Base-by-base conservation (phyloP, 2,113 vertebrate genomes). In the Hypanus sabinus region DNA sequence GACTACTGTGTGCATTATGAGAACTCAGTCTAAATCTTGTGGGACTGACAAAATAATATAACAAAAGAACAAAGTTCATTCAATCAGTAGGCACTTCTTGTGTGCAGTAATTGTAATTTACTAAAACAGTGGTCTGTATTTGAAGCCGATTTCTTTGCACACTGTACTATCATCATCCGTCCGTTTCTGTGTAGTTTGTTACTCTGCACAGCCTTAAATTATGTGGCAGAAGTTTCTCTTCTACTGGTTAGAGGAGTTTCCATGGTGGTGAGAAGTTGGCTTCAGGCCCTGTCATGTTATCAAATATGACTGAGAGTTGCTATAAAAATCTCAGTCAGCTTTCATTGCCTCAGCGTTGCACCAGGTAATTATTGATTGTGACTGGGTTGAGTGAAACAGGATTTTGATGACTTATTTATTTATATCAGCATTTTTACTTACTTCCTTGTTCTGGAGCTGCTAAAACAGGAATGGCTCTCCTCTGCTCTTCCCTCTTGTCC, bases 381-480 rank as follows among this genome's bases (percentile, higher is more conserved):
- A 18, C 70, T 73, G 70, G 14, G 70, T 73, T 73, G 70, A 24
- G 11, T 73, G 14, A 24, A 73, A 73, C 70, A 73, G 70, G 24
- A 18, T 73, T 24, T 73, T 24, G 24, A 18, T 73, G 70, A 12
- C 65, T 18, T 68, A 68, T 73, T 73, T 73, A 73, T 24, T 22
- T 73, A 22, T 73, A 3, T 22, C 24, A 22, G 18, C 24, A 24
- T 22, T 24, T 73, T 24, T 99, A 95, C 96, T 99, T 94, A 98
- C 98, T 94, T 99, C 98, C 95, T 99, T 68, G 68, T 70, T 70
- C 98, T 94, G 99, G 99, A 96, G 99, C 99, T 95, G 98, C 98
- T 95, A 99, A 99, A 96, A 99, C 46, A 46, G 46, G 46, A 46
- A 46, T 46, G 46, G 2, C 46, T 46, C 46, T 46, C 46, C 46